Percentiles rank a stretch among this genome's conserved stretches.
These are phyloP conservation scores for Astropecten irregularis DNA, from an alignment of 53 echinoderm and acorn worm species.

Conservation along the genomic window DNA sequence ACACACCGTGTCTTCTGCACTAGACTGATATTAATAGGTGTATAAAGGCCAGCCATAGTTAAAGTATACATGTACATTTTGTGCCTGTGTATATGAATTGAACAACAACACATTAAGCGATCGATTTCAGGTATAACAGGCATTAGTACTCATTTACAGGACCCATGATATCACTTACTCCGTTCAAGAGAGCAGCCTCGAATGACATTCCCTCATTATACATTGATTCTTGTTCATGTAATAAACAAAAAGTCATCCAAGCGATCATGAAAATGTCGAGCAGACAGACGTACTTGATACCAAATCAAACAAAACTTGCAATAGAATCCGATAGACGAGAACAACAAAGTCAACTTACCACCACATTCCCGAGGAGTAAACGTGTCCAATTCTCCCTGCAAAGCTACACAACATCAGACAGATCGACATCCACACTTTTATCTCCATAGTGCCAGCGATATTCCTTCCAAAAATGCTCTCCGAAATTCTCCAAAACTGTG, in stretches of 20 bases:
- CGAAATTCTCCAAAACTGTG: neutral
- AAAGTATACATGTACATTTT: too few relatives aligned
- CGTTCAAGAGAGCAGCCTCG: neutral
- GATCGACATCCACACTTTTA: constrained; percentile 35
- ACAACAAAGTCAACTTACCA: constrained; percentile 31
- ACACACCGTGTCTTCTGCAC: too few relatives aligned
- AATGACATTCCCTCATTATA: too few relatives aligned
- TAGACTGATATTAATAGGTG: too few relatives aligned
- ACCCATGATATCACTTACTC: neutral
- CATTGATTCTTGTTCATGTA: too few relatives aligned
- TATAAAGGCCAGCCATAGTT: too few relatives aligned
- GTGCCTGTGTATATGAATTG: too few relatives aligned
- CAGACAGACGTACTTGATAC: neutral
- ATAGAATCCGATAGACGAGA: too few relatives aligned
- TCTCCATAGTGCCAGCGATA: constrained; percentile 29
- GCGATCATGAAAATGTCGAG: neutral
- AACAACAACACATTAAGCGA: constrained; percentile 6
- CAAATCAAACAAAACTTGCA: neutral
- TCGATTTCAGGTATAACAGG: constrained; percentile 3
- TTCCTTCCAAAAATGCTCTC: constrained; percentile 19
- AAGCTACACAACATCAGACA: constrained; percentile 27
- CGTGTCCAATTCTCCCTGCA: constrained; percentile 25
- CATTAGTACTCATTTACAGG: constrained; percentile 2
- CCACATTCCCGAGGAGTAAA: constrained; percentile 49
- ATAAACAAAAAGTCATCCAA: neutral